Base-by-base conservation (phyloP, 2,113 vertebrate species). In the Pseudopipra pipra region DNA sequence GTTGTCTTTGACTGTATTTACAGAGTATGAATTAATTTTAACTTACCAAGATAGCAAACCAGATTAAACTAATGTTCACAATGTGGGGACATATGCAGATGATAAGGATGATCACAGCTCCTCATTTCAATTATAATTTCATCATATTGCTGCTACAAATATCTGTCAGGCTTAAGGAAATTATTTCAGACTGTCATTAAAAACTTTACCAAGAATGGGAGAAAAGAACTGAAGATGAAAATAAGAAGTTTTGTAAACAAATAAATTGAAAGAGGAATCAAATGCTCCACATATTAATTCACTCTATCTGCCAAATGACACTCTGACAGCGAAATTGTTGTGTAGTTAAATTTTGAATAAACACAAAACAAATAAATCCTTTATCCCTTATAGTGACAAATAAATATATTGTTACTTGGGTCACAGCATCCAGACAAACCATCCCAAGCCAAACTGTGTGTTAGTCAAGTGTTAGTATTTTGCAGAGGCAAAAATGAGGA, bases 1-100 rank as follows among this genome's bases (percentile, higher is more conserved):
- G 80, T 81, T 95, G 58, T 74, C 65, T 90, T 86, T 90, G 72
- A 95, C 89, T 90, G 56, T 92, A 88, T 96, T 95, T 95, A 89
- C 73, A 78, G 81, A 81, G 68, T 52, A 72, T 86, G 75, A 93
- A 93, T 88, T 79, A 46, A 22, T 92, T 87, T 89, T 96, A 93
- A 90, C 59, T 83, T 55, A 87, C 37, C 39, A 78, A 86, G 75
- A 88, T 31, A 93, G 22, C 39, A 93, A 83, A 93, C 27, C 59
- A 85, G 51, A 95, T 93, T 85, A 91, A 93, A 96, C 90, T 80
- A 77, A 83, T 86, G 46, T 63, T 96, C 63, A 59, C 82, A 68
- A 84, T 91, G 72, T 93, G 61, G 68, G 67, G 55, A 88, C 75
- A 88, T 86, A 80, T 71, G 87, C 72, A 95, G 72, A 95, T 79